Evolutionary conservation across 1,140 invertebrate genomes (phyloP).

Genomic region (Protaetia brevitarsis): DNA sequence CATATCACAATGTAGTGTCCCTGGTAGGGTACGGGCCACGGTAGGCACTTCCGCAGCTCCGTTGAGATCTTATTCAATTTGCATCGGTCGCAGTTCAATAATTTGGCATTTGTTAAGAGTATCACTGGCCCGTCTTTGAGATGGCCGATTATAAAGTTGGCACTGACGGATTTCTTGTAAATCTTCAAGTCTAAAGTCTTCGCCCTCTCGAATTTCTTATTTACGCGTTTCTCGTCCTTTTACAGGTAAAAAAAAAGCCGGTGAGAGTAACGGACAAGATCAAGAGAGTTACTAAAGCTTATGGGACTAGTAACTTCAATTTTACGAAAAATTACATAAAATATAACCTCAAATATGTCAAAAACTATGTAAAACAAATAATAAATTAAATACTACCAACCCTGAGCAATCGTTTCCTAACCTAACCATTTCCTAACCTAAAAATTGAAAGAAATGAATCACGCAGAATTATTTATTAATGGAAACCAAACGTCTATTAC

Average conservation of each 20-base stretch:
- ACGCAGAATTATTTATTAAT: no score
- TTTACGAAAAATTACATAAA: no score
- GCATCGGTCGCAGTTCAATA: conserved; percentile 63
- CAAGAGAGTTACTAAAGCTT: no score
- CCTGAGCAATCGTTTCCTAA: no score
- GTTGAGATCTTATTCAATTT: conserved; percentile 55
- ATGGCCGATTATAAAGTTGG: conserved; percentile 58
- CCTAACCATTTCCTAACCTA: no score
- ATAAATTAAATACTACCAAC: no score
- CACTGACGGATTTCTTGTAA: conserved; percentile 53
- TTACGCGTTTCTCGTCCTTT: conserved; percentile 62
- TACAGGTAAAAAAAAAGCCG: not conserved
- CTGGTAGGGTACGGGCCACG: conserved; percentile 51
- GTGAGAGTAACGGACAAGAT: no score
- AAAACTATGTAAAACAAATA: no score
- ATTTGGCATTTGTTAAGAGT: conserved; percentile 62
- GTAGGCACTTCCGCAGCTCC: conserved; percentile 53
- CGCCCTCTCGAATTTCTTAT: conserved; percentile 59
- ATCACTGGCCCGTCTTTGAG: conserved; percentile 59
- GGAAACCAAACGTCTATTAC: no score
- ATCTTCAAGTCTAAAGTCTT: conserved; percentile 54
- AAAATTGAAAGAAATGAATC: no score
- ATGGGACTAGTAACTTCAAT: no score
- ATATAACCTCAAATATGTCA: no score
- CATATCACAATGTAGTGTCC: conserved; percentile 64